Evolutionary conservation across 1,140 invertebrate species (phyloP).

Genomic region (Zaprionus tsacasi): DNA sequence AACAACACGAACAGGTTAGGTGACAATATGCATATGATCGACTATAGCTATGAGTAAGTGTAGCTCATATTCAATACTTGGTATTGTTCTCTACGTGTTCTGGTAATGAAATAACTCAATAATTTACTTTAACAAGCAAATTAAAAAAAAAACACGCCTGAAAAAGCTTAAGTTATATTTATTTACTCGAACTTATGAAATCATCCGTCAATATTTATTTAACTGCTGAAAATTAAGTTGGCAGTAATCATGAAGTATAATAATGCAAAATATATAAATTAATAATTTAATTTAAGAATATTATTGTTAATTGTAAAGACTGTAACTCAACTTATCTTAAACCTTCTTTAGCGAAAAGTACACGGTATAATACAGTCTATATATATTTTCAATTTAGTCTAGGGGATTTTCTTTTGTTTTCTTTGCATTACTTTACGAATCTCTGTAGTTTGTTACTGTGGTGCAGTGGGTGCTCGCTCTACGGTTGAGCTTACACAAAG

Average conservation of each 20-base stretch:
- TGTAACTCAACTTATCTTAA: no score
- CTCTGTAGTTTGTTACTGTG: constrained; percentile 10
- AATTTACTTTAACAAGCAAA: neutral
- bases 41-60: no score
- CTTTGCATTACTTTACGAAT: constrained; percentile 2
- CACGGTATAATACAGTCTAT: neutral
- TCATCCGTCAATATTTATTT: neutral
- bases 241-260: no score
- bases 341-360: no score
- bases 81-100: neutral
- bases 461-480: constrained; percentile 8
- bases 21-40: no score
- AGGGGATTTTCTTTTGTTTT: constrained; percentile 7
- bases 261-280: no score
- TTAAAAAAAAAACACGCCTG: neutral
- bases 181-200: neutral
- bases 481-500: constrained; percentile 22
- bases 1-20: neutral
- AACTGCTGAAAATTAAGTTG: neutral
- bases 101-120: neutral
- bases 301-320: no score
- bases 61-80: neutral
- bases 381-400: neutral
- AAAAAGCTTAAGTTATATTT: neutral
- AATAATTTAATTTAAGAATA: no score